Conservation (phyloP, 2,888 invertebrate species). For the Scaptomyza polygonia region DNA sequence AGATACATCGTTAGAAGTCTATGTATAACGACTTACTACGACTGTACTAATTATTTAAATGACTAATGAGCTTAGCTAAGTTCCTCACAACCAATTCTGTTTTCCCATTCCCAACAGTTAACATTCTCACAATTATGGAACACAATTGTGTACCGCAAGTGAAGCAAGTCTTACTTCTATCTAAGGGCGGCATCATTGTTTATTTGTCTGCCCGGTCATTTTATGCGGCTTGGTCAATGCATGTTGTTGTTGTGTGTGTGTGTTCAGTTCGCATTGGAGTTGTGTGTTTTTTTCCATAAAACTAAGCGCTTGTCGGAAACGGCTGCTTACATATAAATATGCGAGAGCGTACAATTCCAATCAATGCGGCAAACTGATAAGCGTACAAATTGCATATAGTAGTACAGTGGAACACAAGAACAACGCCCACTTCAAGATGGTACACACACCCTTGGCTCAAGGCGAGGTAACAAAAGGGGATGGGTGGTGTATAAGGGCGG, state of each 20-base stretch:
- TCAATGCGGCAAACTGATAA: slow-evolving; percentile 73
- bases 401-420: slow-evolving; percentile 12
- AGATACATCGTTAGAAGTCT: slow-evolving; percentile 29
- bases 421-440: slow-evolving; percentile 39
- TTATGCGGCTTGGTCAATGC: slow-evolving; percentile 24
- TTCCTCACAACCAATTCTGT: slow-evolving; percentile 14
- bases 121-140: slow-evolving; percentile 44
- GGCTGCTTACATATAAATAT: slow-evolving; percentile 60
- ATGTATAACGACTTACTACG: slow-evolving; percentile 13
- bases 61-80: slow-evolving; percentile 36
- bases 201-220: slow-evolving; percentile 53
- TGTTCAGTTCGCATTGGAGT: too few relatives aligned
- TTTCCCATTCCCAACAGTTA: slow-evolving; percentile 1
- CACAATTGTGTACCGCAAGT: slow-evolving; percentile 12
- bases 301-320: slow-evolving; percentile 52
- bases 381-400: slow-evolving; percentile 74
- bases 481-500: slow-evolving; percentile 15
- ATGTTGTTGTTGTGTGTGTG: slow-evolving; percentile 34
- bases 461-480: not conserved
- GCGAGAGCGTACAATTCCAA: slow-evolving; percentile 60
- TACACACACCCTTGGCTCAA: slow-evolving; percentile 23
- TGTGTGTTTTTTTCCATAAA: slow-evolving; percentile 21
- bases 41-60: slow-evolving; percentile 38
- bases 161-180: slow-evolving; percentile 25
- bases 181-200: slow-evolving; percentile 55